Evolutionary conservation across 2,888 invertebrate genomes (phyloP).

Genomic region (Melieria omissa): DNA sequence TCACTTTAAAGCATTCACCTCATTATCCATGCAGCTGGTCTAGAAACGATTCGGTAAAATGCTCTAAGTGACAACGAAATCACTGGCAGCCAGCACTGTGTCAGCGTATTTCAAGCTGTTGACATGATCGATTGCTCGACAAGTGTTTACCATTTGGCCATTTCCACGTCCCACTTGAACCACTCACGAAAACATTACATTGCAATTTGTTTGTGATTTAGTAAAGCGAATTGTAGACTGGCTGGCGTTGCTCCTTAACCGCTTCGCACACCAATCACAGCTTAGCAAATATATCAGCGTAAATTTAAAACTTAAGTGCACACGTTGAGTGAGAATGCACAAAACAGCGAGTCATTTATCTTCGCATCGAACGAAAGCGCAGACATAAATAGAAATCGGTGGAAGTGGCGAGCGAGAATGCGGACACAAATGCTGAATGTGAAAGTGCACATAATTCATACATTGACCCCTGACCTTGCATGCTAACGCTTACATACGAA

Average conservation of each 20-base stretch:
- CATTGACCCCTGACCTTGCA: slow-evolving; percentile 1
- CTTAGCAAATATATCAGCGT: neutral
- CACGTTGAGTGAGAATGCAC: slow-evolving; percentile 1
- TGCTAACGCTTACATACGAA: neutral
- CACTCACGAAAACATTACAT: neutral
- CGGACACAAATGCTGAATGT: neutral
- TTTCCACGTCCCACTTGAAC: neutral
- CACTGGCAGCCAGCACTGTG: no score
- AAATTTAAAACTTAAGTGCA: neutral
- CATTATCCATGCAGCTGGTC: no score
- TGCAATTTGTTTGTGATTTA: slow-evolving; percentile 3
- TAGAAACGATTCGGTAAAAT: no score
- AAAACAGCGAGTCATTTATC: slow-evolving; percentile 13
- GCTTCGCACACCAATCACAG: neutral
- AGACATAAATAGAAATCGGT: slow-evolving; percentile 4
- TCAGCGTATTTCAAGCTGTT: no score
- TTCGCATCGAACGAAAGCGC: slow-evolving; percentile 6
- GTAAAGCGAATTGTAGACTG: neutral
- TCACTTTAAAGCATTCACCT: no score
- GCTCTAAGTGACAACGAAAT: no score
- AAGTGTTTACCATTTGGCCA: no score
- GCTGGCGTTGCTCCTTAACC: neutral
- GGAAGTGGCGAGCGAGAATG: neutral
- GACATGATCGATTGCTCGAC: no score
- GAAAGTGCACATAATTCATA: slow-evolving; percentile 20